phyloP scores from a whole-genome alignment of 2,113 vertebrate genomes.

The Hemibagrus wyckioides region DNA sequence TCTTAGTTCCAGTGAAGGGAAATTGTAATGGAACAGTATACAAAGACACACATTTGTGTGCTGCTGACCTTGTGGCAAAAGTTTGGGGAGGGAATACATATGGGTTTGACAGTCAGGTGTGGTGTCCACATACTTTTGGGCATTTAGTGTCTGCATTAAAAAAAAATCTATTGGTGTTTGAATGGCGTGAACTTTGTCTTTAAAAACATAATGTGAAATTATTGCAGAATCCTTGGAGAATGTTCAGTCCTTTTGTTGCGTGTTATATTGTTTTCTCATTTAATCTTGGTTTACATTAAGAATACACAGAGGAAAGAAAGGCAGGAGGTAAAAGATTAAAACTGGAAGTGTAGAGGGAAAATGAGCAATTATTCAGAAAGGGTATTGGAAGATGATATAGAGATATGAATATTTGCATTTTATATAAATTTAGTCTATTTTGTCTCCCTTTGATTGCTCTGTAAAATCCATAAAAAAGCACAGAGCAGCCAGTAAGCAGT shows the following conservation, averaged over 20 bases:
- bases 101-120: neutral
- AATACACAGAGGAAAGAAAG: neutral
- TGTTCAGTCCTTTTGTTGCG: neutral
- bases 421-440: too few species aligned
- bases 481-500: neutral
- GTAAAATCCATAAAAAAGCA: neutral
- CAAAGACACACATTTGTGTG: too few species aligned
- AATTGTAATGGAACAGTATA: too few species aligned
- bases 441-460: neutral
- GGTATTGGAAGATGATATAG: too few species aligned
- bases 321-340: neutral
- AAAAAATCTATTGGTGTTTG: neutral
- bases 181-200: neutral
- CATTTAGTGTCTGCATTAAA: neutral
- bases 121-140: neutral
- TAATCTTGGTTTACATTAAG: neutral
- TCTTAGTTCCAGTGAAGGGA: too few species aligned
- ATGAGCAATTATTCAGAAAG: neutral
- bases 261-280: neutral
- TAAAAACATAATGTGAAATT: neutral
- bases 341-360: neutral
- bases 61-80: too few species aligned
- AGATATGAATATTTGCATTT: neutral
- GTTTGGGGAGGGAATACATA: neutral
- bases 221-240: neutral